These are phyloP conservation scores for Oxyteleia sp. DNA, from an alignment of 2,888 invertebrate genomes.

Conservation along the genomic window DNA sequence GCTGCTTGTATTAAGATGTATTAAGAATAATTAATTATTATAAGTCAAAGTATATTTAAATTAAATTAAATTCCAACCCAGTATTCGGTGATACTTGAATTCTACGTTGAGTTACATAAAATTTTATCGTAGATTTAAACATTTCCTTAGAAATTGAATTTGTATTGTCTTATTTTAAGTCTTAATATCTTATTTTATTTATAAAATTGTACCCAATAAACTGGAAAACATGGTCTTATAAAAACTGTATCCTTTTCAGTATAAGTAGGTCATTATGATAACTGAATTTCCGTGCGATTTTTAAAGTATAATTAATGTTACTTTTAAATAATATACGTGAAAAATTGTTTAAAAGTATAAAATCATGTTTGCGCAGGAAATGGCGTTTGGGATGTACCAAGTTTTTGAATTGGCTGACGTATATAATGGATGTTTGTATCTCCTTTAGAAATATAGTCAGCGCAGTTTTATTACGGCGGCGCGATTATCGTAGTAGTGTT, in stretches of 20 bases:
- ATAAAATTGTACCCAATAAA: too few species aligned
- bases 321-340: not conserved
- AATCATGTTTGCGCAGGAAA: slow-evolving; percentile 6
- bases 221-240: not conserved
- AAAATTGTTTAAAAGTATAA: not conserved
- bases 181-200: too few species aligned
- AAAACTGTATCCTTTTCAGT: not conserved
- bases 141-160: too few species aligned
- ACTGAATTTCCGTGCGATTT: not conserved
- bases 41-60: too few species aligned
- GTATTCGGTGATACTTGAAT: not conserved
- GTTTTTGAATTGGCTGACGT: slow-evolving; percentile 29
- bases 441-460: slow-evolving; percentile 21
- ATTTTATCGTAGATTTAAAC: too few species aligned
- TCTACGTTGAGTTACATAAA: not conserved
- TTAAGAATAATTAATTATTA: too few species aligned
- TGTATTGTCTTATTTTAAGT: too few species aligned
- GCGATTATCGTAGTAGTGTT: slow-evolving; percentile 21
- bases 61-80: not conserved
- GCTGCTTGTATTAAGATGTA: too few species aligned
- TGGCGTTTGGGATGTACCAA: slow-evolving; percentile 4
- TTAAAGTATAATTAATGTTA: slow-evolving; percentile 5
- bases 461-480: slow-evolving; percentile 16
- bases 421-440: slow-evolving; percentile 38
- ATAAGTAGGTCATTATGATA: not conserved